These are phyloP conservation scores for Pluvianellus socialis DNA, from an alignment of 2,113 vertebrate species.

Conservation along the genomic window DNA sequence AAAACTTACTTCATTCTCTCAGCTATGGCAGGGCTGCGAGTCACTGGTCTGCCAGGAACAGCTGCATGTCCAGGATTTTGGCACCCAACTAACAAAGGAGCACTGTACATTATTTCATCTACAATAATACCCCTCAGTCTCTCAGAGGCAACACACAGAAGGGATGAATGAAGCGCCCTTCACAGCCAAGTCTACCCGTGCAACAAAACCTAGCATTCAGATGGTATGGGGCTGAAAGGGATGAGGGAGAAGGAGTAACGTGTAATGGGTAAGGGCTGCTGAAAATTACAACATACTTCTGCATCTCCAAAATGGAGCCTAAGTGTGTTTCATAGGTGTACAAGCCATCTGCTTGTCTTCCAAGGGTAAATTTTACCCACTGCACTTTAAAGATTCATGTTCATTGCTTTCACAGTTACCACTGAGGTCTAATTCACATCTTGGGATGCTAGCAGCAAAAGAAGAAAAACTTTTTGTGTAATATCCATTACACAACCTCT, in stretches of 20 bases:
- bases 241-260: neutral
- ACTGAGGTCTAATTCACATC: slow-evolving; percentile 65
- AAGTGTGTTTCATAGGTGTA: neutral
- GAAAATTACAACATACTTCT: neutral
- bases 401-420: slow-evolving; percentile 41
- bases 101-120: neutral
- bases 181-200: neutral
- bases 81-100: neutral
- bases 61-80: slow-evolving; percentile 27
- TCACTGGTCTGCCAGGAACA: slow-evolving; percentile 19
- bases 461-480: slow-evolving; percentile 50
- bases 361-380: neutral
- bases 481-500: slow-evolving; percentile 33
- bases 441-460: slow-evolving; percentile 16
- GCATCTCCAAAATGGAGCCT: neutral
- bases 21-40: neutral
- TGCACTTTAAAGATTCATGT: slow-evolving; percentile 30
- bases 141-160: neutral
- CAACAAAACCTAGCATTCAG: neutral
- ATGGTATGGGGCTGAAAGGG: neutral
- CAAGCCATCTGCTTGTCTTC: slow-evolving; percentile 25
- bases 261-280: neutral
- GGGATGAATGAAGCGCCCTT: neutral
- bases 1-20: neutral
- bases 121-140: neutral